Percentiles rank a stretch among this genome's conserved stretches.
phyloP scores from a whole-genome alignment of 1,140 invertebrate species.

The Dolichoris vasculosae region DNA sequence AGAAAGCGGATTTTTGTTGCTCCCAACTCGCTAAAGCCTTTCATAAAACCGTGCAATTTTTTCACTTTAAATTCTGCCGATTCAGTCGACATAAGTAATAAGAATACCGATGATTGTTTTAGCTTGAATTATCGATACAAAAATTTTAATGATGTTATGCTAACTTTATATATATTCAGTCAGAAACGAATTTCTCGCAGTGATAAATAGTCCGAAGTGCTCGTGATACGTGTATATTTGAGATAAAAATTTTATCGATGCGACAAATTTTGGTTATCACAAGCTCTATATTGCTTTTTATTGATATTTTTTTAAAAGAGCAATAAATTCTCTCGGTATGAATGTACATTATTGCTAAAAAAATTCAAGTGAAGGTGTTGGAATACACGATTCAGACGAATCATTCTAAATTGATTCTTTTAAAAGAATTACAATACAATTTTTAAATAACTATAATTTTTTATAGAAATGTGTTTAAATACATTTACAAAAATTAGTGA shows the following conservation, averaged over 20 bases:
- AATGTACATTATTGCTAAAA: neutral
- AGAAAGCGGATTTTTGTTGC: too few relatives aligned
- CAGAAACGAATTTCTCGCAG: neutral
- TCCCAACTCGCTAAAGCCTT: too few relatives aligned
- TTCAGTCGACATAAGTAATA: too few relatives aligned
- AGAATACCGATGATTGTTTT: neutral
- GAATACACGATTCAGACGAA: constrained; percentile 13
- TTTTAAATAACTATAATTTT: neutral
- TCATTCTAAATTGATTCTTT: constrained; percentile 28
- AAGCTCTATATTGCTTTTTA: neutral
- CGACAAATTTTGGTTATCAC: neutral
- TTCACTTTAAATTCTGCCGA: too few relatives aligned
- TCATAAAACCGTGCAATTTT: too few relatives aligned
- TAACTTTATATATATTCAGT: too few relatives aligned
- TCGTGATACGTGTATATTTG: neutral
- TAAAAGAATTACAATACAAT: constrained; percentile 6
- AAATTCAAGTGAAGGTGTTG: neutral
- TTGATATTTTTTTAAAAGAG: neutral
- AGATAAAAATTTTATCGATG: neutral
- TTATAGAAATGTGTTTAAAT: neutral
- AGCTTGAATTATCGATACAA: neutral
- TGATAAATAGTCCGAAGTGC: neutral
- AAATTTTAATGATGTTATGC: neutral
- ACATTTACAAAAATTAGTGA: neutral
- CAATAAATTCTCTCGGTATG: neutral